Evolutionary conservation across 2,888 invertebrate genomes (phyloP).

Genomic region (Dendrolimus pini): DNA sequence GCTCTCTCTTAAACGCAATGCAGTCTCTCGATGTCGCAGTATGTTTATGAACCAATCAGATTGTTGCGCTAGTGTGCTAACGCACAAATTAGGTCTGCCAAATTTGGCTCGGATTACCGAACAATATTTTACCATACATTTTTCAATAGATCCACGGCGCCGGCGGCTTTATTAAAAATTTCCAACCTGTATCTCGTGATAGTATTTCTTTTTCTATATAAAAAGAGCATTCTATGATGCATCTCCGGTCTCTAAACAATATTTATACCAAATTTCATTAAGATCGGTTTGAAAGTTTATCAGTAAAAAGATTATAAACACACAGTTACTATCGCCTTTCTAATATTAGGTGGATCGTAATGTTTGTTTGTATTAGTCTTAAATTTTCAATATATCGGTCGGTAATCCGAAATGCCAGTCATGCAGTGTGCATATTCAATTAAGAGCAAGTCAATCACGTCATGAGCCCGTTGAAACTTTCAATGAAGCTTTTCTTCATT

Average conservation of each 20-base stretch:
- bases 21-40: constrained; percentile 77
- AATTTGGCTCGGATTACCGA: constrained; percentile 55
- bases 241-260: no score
- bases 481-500: constrained; percentile 40
- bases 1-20: constrained; percentile 85
- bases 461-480: constrained; percentile 44
- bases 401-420: constrained; percentile 47
- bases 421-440: constrained; percentile 52
- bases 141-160: neutral
- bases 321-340: no score
- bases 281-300: no score
- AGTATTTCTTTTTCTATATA: no score
- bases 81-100: constrained; percentile 60
- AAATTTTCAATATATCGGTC: constrained; percentile 37
- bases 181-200: no score
- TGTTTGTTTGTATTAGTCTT: neutral
- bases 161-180: neutral
- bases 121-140: constrained; percentile 32
- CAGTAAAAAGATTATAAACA: no score
- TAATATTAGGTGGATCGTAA: neutral
- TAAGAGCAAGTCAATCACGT: constrained; percentile 47
- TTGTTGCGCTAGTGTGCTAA: constrained; percentile 73
- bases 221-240: no score
- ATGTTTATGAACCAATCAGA: constrained; percentile 69
- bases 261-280: no score